These are phyloP conservation scores for Gavia stellata DNA, from an alignment of 2,113 vertebrate species.

Conservation along the genomic window DNA sequence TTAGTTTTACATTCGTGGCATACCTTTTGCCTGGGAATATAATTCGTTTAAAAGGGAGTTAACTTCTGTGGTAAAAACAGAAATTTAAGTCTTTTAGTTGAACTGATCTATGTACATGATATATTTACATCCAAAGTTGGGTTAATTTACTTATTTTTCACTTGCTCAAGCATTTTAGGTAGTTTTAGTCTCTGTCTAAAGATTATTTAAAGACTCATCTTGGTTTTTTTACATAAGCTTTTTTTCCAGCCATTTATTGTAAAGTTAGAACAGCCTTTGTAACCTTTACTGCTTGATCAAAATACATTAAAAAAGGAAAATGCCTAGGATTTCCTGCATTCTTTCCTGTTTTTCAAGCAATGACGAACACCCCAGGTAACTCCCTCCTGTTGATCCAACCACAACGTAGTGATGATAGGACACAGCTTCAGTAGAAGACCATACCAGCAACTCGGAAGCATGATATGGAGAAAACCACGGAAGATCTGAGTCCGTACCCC, in stretches of 20 bases:
- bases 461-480: neutral
- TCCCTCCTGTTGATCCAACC: neutral
- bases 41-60: neutral
- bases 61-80: neutral
- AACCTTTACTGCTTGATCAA: neutral
- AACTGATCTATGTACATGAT: neutral
- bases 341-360: neutral
- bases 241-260: neutral
- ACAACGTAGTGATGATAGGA: rapidly evolving
- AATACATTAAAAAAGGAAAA: neutral
- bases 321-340: neutral
- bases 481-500: neutral
- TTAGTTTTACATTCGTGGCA: neutral
- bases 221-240: neutral
- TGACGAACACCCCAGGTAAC: rapidly evolving
- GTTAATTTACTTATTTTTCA: neutral
- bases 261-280: neutral
- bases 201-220: neutral
- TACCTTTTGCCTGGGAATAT: neutral
- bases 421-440: neutral
- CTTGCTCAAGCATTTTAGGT: neutral
- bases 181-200: neutral
- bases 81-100: neutral
- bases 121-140: neutral
- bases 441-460: neutral